Base-by-base conservation (phyloP, 1,140 invertebrate species). In the Cephus cinctus region DNA sequence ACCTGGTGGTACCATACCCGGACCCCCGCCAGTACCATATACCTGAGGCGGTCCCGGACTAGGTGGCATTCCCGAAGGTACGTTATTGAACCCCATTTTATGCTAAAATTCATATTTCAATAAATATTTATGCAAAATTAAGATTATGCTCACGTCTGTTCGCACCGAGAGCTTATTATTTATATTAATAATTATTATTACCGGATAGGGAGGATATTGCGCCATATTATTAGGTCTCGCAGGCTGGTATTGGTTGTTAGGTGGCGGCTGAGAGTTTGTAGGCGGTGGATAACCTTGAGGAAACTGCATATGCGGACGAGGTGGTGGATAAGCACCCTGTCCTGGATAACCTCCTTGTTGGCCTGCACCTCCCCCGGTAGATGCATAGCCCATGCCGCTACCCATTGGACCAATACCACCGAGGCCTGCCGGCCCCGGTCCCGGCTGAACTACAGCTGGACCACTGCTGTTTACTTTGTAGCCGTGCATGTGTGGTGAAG, bases 401-500 rank as follows among this genome's bases (percentile, higher is more conserved):
- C 59, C 56, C 67, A 75, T 73, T 16, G 73, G 69, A 32, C 65
- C 73, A 52, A 76, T 74, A 11, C 64, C 70, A 40, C 71, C 71
- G 14, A 73, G 65, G 38, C 67, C 63, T 9, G 64, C 62, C 23
- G 69, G 55, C 40, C 67, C 67, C 4, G 71, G 64, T 42, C 72
- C 69, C 47, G 71, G 65, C 51, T 72, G 73, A 30, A 69, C 68
- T n/a, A 71, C 66, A 21, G 64, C 71, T 43, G 69, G 67, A 25
- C 70, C 71, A 47, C 59, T 70, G 31, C 63, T 75, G 27, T 77
- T 78, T 68, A 81, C 78, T 65, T 83, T 83, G 52, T 82, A 81
- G 54, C 78, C 80, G 64, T 80, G 78, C 73, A 80, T 80, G 49
- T 82, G 81, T 6, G 76, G 71, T 19, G 83, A 81, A 47, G 83